phyloP scores from a whole-genome alignment of 2,888 invertebrate species.

The Melitaea athalia region DNA sequence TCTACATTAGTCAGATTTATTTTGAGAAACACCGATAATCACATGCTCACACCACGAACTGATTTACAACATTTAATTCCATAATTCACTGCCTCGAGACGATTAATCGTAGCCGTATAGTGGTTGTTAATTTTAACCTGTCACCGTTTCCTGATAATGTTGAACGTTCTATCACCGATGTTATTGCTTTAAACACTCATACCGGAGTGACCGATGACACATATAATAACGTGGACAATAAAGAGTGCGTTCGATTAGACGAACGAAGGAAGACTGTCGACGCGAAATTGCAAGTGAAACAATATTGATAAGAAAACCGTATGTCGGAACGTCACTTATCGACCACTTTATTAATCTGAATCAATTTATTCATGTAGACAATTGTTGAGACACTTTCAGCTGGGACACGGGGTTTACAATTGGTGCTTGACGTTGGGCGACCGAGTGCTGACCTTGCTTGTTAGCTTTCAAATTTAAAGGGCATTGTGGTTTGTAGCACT shows the following conservation, averaged over 20 bases:
- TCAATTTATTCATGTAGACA: slow-evolving; percentile 76
- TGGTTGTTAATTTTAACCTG: slow-evolving; percentile 9
- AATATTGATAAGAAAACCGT: slow-evolving; percentile 69
- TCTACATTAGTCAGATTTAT: slow-evolving; percentile 67
- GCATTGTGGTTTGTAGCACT: not conserved
- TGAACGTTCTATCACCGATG: slow-evolving; percentile 3
- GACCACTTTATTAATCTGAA: slow-evolving; percentile 76
- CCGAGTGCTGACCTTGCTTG: slow-evolving; percentile 5
- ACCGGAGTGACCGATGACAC: slow-evolving; percentile 22
- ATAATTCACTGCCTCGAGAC: slow-evolving; percentile 9
- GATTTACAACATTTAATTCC: slow-evolving; percentile 36
- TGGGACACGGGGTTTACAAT: slow-evolving; percentile 29
- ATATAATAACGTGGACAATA: slow-evolving; percentile 40
- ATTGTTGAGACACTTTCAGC: slow-evolving; percentile 52
- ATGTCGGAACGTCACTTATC: slow-evolving; percentile 65
- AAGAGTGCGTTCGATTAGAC: slow-evolving; percentile 59
- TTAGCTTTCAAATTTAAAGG: slow-evolving; percentile 1
- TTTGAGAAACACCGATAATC: slow-evolving; percentile 45
- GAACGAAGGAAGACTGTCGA: slow-evolving; percentile 60
- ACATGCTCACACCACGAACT: slow-evolving; percentile 32
- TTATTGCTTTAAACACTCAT: not conserved
- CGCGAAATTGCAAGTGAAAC: slow-evolving; percentile 62
- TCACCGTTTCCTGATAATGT: slow-evolving; percentile 11
- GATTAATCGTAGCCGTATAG: not conserved
- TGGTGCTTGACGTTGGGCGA: slow-evolving; percentile 14